Base-by-base conservation (phyloP, 2,113 vertebrate species). In the Callopanchax toddi region DNA sequence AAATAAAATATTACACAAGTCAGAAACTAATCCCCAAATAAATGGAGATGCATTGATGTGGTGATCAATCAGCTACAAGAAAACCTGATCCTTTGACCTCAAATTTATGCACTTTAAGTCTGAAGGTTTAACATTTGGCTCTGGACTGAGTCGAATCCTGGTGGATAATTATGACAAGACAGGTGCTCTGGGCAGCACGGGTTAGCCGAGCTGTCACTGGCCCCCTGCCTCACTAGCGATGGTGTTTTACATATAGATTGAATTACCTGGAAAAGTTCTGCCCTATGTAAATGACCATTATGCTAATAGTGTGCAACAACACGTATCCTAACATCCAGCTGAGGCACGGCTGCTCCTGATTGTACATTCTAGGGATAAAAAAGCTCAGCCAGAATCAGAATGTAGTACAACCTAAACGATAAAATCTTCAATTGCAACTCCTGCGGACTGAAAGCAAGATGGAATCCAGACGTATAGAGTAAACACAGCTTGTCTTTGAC, bases 171-270 rank as follows among this genome's bases (percentile, higher is more conserved):
- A 80, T 59, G 56, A 67, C 61, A 69, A 67, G 43, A 37, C 67
- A 71, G 80, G 82, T 76, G 87, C 76, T 77, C 51, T 29, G 48
- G 69, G 77, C 77, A 43, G 71, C 68, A 32, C 18, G 65, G 77
- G 79, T 76, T 71, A 60, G 76, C 59, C 25, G 67, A 68, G 71
- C 65, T 65, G 76, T 68, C 76, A 67, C 54, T 11, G 55, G 22
- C 67, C 64, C 56, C 57, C 64, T 73, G 73, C 69, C 57, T 80
- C 78, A 76, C 78, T 25, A 50, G 80, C 61, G 59, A 29, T 60
- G 43, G 70, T 79, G 86, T 89, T 92, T 91, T 91, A 89, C 91
- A 92, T 91, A 87, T 87, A 89, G 80, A 92, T 89, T 87, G 82
- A 86, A 90, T 89, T 89, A 89, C 76, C 69, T 72, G 73, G 49